These are phyloP conservation scores for Drosophila sproati DNA, from an alignment of 1,140 invertebrate species.

Conservation along the genomic window DNA sequence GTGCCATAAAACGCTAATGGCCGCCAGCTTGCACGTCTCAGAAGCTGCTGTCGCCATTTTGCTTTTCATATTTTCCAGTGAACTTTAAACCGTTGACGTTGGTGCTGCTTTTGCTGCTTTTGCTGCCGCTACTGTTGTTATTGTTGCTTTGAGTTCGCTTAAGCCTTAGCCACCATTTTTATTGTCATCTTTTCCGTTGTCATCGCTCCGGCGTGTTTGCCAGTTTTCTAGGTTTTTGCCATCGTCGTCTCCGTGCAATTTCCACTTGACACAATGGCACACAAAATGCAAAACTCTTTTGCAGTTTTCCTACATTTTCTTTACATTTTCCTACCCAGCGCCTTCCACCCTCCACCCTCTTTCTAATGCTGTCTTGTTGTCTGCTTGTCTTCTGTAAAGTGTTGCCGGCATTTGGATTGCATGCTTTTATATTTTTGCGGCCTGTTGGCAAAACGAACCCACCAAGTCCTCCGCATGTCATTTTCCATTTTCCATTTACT, in stretches of 20 bases:
- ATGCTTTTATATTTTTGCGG: slow-evolving; percentile 45
- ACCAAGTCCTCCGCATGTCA: slow-evolving; percentile 50
- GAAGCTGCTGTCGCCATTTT: slow-evolving; percentile 64
- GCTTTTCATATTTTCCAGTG: slow-evolving; percentile 74
- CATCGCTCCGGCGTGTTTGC: slow-evolving; percentile 62
- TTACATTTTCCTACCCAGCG: not conserved
- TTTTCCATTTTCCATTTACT: slow-evolving; percentile 61
- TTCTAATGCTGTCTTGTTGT: slow-evolving; percentile 19
- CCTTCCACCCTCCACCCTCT: not conserved
- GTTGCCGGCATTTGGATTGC: slow-evolving; percentile 60
- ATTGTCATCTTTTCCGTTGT: slow-evolving; percentile 76
- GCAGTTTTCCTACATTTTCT: slow-evolving; percentile 10
- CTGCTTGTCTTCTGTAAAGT: slow-evolving; percentile 52
- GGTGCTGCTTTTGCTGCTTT: slow-evolving; percentile 14
- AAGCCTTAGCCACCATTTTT: slow-evolving; percentile 68
- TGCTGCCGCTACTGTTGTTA: slow-evolving; percentile 32
- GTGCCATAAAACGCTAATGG: slow-evolving; percentile 78
- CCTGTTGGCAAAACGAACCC: slow-evolving; percentile 35
- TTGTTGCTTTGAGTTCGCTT: slow-evolving; percentile 25
- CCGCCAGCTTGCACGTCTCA: slow-evolving; percentile 29
- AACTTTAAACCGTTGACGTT: slow-evolving; percentile 71
- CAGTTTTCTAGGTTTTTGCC: slow-evolving; percentile 64
- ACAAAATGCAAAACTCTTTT: slow-evolving; percentile 78
- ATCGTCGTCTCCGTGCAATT: slow-evolving; percentile 63
- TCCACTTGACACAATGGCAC: slow-evolving; percentile 82